phyloP scores from a whole-genome alignment of 2,888 invertebrate genomes.

The Plagiodera versicolora region DNA sequence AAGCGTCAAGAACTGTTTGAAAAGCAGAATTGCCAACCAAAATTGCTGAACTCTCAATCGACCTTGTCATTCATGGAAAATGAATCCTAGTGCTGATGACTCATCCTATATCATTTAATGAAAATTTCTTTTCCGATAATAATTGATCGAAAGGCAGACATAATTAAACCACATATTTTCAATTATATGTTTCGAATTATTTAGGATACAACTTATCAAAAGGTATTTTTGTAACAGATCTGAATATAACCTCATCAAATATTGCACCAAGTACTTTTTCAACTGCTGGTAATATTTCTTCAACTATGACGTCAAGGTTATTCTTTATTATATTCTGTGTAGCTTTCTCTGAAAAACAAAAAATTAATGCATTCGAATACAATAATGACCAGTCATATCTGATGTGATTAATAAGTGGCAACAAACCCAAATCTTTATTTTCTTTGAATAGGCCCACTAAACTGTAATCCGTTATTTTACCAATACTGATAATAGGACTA shows the following conservation, averaged over 20 bases:
- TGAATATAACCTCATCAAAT: conserved; percentile 20
- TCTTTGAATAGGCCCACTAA: conserved; percentile 26
- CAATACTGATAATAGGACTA: conserved; percentile 21
- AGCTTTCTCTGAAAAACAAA: conserved; percentile 23
- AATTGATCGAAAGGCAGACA: too few species aligned
- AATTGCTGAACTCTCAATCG: too few species aligned
- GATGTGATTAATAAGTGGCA: too few species aligned
- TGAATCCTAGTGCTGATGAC: too few species aligned
- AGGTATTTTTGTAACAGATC: conserved; percentile 22
- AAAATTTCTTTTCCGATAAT: too few species aligned
- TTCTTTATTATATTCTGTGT: conserved; percentile 21
- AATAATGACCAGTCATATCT: too few species aligned
- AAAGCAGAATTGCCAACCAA: too few species aligned
- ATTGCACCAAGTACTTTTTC: conserved; percentile 21
- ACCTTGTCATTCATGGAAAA: too few species aligned
- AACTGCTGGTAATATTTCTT: conserved; percentile 26
- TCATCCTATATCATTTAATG: too few species aligned
- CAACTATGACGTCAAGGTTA: conserved; percentile 21
- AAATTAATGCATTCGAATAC: too few species aligned
- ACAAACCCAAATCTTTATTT: conserved; percentile 25
- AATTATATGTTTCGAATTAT: conserved; percentile 3
- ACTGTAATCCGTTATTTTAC: conserved; percentile 20
- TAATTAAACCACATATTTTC: too few species aligned
- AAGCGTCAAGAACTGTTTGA: too few species aligned
- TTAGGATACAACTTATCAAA: conserved; percentile 28